These are phyloP conservation scores for Pseudococcus jackbeardsleyi DNA, from an alignment of 2,888 invertebrate genomes.

Conservation along the genomic window DNA sequence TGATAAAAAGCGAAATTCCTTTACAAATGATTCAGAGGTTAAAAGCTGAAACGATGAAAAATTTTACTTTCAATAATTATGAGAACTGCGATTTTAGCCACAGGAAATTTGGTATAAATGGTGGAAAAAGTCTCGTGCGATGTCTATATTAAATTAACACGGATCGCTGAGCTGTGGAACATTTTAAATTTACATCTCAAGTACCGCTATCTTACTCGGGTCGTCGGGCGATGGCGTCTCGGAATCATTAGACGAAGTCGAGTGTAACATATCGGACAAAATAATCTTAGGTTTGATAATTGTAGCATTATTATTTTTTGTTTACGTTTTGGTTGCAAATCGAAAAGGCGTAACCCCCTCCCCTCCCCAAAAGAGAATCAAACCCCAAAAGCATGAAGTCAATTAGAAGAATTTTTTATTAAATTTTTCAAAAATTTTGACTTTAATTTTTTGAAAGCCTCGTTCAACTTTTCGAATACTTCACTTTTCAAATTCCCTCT, in stretches of 20 bases:
- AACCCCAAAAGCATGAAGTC: no score
- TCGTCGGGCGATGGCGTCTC: neutral
- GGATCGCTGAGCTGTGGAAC: conserved; percentile 14
- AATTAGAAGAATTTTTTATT: no score
- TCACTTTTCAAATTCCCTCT: no score
- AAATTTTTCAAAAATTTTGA: no score
- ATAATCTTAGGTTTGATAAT: neutral
- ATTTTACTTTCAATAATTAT: conserved; percentile 38
- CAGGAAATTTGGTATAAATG: neutral
- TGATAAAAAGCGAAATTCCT: neutral
- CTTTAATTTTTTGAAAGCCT: no score
- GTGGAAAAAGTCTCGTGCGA: conserved; percentile 28
- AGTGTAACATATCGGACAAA: conserved; percentile 28
- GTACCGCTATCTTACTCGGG: conserved; percentile 10
- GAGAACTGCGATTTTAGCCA: neutral
- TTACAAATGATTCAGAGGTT: neutral
- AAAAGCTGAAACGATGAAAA: neutral
- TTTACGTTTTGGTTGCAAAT: no score
- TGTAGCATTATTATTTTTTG: no score
- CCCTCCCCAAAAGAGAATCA: no score
- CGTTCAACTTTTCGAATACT: no score
- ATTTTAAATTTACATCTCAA: conserved; percentile 19
- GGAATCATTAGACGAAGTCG: conserved; percentile 9
- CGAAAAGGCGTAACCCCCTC: no score
- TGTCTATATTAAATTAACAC: conserved; percentile 34